phyloP scores from a whole-genome alignment of 2,797 vertebrate genomes.

The Artibeus lituratus region DNA sequence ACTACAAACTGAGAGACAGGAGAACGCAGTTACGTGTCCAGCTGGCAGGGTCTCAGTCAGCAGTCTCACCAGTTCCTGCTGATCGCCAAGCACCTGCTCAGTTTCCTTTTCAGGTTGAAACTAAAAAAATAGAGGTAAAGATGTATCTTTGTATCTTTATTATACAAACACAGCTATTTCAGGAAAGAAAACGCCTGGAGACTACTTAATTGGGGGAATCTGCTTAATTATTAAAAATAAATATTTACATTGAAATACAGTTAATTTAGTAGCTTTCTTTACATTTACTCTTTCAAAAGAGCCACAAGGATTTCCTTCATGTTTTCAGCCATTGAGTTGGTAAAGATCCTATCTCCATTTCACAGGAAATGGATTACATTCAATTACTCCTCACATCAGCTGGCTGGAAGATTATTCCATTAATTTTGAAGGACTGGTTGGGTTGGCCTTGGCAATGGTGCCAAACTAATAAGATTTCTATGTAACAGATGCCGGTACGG shows the following conservation, averaged over 20 bases:
- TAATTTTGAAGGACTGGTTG: constrained; percentile 69
- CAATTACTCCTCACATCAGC: background rate
- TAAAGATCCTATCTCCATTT: constrained; percentile 12
- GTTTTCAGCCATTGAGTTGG: background rate
- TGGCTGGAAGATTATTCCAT: constrained; percentile 65
- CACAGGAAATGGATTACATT: background rate
- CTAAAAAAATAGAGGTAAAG: background rate
- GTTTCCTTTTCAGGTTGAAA: background rate
- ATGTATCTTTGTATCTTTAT: too few species aligned
- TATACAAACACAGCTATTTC: background rate
- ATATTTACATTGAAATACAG: constrained; percentile 22
- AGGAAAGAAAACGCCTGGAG: background rate
- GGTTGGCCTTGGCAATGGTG: constrained; percentile 93
- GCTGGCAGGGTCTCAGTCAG: background rate
- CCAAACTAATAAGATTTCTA: constrained; percentile 95
- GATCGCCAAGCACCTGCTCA: background rate
- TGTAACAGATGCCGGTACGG: constrained; percentile 95
- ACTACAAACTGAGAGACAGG: background rate
- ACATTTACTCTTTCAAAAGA: constrained; percentile 14
- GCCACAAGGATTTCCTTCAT: background rate
- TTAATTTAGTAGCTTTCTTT: constrained; percentile 23
- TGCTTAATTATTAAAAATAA: constrained; percentile 49
- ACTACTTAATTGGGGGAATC: background rate
- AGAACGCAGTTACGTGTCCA: background rate
- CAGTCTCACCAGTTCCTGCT: background rate